These are phyloP conservation scores for Halcyon leucocephala DNA, from an alignment of 2,797 vertebrate genomes.

Conservation along the genomic window DNA sequence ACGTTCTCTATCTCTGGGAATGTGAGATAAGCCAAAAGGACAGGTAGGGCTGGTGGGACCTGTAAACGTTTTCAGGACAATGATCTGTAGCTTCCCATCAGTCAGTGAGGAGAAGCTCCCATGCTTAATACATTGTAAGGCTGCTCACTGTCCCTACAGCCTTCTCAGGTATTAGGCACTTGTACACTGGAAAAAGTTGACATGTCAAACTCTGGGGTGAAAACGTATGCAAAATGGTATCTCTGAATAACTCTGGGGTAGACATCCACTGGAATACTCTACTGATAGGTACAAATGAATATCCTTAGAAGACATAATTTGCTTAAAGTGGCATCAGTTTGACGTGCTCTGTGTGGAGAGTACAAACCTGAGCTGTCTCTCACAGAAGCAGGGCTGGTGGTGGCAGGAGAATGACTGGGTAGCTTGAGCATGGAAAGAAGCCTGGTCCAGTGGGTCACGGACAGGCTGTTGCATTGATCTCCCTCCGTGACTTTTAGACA, in stretches of 20 bases:
- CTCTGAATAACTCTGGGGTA: neutral
- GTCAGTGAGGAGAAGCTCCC: neutral
- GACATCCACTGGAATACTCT: neutral
- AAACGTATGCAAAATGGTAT: neutral
- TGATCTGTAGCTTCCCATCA: neutral
- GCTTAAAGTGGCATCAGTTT: neutral
- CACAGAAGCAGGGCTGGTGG: neutral
- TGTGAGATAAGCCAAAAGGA: neutral
- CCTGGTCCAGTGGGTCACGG: neutral
- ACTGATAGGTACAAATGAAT: neutral
- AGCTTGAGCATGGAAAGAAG: neutral
- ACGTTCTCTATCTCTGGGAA: neutral
- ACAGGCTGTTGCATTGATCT: neutral
- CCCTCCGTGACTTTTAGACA: rapidly evolving
- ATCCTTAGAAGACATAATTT: neutral
- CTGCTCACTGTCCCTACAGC: neutral
- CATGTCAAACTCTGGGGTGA: neutral
- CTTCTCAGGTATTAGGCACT: neutral
- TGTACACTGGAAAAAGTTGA: neutral
- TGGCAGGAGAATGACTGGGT: rapidly evolving
- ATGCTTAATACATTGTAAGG: neutral
- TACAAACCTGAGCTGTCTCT: neutral
- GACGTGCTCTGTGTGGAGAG: neutral
- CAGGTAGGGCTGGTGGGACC: neutral
- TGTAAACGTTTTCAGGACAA: neutral